A percentile compares a stretch with the other conserved stretches of the same genome.
phyloP scores from a whole-genome alignment of 2,797 vertebrate genomes.

The Pyrocephalus nanus region DNA sequence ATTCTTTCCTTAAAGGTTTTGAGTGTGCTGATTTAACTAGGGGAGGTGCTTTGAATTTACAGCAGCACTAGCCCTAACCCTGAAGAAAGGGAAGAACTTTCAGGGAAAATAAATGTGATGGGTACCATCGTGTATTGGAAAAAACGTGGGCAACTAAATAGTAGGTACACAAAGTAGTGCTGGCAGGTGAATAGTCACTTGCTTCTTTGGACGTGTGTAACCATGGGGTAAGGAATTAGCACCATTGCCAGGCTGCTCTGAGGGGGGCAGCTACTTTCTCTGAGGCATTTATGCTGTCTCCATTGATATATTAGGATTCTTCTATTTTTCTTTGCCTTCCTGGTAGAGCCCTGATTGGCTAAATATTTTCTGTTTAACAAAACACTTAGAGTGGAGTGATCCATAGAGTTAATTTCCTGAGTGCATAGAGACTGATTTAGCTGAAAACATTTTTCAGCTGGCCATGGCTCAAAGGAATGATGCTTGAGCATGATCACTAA shows the following conservation, averaged over 20 bases:
- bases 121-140: not conserved
- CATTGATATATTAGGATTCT: not conserved
- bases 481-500: not conserved
- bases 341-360: not conserved
- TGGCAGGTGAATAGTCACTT: not conserved
- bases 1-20: not conserved
- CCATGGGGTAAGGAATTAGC: fast-evolving
- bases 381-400: not conserved
- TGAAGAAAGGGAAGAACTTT: not conserved
- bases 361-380: not conserved
- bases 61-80: not conserved
- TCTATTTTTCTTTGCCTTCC: not conserved
- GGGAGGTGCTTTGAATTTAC: not conserved
- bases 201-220: not conserved
- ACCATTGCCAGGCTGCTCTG: not conserved
- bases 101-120: not conserved
- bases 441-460: not conserved
- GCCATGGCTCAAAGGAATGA: not conserved
- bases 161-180: not conserved
- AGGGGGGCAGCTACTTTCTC: not conserved
- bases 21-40: not conserved
- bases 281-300: not conserved
- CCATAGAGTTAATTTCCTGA: not conserved
- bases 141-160: fast-evolving
- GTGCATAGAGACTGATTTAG: not conserved